Evolutionary conservation across 2,888 invertebrate genomes (phyloP).

Genomic region (Philereme vetulata): DNA sequence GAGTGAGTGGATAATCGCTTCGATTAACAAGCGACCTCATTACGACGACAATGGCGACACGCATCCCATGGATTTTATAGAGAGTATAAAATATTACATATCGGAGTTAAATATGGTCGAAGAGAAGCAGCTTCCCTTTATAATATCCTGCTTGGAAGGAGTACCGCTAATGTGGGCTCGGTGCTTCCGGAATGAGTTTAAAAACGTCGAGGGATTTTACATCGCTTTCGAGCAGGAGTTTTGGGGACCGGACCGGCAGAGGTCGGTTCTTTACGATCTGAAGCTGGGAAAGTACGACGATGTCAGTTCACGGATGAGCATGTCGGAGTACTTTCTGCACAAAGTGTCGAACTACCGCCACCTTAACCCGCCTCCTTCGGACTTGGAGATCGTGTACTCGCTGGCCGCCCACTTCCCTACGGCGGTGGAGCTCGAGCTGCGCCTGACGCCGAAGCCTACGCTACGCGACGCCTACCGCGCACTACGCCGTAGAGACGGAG

Average conservation of each 20-base stretch:
- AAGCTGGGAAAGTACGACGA: slow-evolving; percentile 77
- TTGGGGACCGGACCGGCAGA: slow-evolving; percentile 76
- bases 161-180: slow-evolving; percentile 78
- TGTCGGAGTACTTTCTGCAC: slow-evolving; percentile 78
- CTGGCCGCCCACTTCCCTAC: slow-evolving; percentile 77
- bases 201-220: slow-evolving; percentile 65
- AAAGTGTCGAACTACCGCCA: slow-evolving; percentile 78
- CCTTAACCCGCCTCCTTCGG: slow-evolving; percentile 74
- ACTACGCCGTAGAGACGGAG: slow-evolving; percentile 75
- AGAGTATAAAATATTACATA: slow-evolving; percentile 71
- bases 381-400: slow-evolving; percentile 77
- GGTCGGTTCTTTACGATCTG: slow-evolving; percentile 74
- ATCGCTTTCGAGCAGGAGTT: slow-evolving; percentile 75
- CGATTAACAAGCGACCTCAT: slow-evolving; percentile 70
- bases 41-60: slow-evolving; percentile 73
- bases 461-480: slow-evolving; percentile 75
- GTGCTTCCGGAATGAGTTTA: slow-evolving; percentile 72
- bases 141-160: slow-evolving; percentile 75
- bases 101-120: slow-evolving; percentile 67
- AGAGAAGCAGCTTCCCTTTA: slow-evolving; percentile 71
- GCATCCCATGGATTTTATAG: slow-evolving; percentile 78
- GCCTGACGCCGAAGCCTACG: slow-evolving; percentile 75
- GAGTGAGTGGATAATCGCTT: slow-evolving; percentile 72
- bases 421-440: slow-evolving; percentile 74
- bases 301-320: slow-evolving; percentile 61